Evolutionary conservation across 1,140 invertebrate species (phyloP).

Genomic region (Drosophila guanche): DNA sequence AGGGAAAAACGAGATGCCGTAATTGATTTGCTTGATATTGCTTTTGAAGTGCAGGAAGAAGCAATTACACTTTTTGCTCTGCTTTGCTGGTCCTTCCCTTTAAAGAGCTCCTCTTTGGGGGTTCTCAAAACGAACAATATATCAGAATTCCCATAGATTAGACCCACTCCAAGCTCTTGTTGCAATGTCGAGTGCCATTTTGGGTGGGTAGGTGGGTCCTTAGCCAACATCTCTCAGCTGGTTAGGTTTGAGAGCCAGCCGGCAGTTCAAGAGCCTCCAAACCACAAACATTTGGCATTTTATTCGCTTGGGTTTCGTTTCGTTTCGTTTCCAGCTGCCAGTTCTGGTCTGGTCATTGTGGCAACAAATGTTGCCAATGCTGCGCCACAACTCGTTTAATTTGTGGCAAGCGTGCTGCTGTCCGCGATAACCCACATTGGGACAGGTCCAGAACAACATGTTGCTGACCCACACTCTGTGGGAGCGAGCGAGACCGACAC

Average conservation of each 20-base stretch:
- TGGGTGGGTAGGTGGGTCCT: slow-evolving; percentile 10
- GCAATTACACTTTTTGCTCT: slow-evolving; percentile 41
- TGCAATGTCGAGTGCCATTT: slow-evolving; percentile 27
- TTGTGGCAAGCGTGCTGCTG: slow-evolving; percentile 53
- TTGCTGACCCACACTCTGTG: slow-evolving; percentile 78
- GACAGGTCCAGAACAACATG: slow-evolving; percentile 58
- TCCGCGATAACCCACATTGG: slow-evolving; percentile 64
- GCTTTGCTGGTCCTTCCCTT: too few relatives aligned
- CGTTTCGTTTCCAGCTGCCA: slow-evolving; percentile 2
- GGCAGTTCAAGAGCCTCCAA: slow-evolving; percentile 34
- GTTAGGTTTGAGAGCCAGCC: slow-evolving; percentile 5
- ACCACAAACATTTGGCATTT: slow-evolving; percentile 61
- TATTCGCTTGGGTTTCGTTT: slow-evolving; percentile 18
- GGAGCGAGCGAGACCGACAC: slow-evolving; percentile 1
- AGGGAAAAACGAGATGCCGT: slow-evolving; percentile 27
- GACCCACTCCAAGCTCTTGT: slow-evolving; percentile 2
- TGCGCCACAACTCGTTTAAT: slow-evolving; percentile 75
- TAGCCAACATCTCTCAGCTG: slow-evolving; percentile 19
- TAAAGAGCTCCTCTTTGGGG: too few relatives aligned
- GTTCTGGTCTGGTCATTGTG: slow-evolving; percentile 25
- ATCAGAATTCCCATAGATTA: too few relatives aligned
- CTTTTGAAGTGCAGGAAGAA: slow-evolving; percentile 26
- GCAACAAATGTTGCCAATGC: slow-evolving; percentile 76
- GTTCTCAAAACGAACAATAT: too few relatives aligned
- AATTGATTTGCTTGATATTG: slow-evolving; percentile 64